Evolutionary conservation across 2,113 vertebrate genomes (phyloP).

Genomic region (Eolophus roseicapilla): DNA sequence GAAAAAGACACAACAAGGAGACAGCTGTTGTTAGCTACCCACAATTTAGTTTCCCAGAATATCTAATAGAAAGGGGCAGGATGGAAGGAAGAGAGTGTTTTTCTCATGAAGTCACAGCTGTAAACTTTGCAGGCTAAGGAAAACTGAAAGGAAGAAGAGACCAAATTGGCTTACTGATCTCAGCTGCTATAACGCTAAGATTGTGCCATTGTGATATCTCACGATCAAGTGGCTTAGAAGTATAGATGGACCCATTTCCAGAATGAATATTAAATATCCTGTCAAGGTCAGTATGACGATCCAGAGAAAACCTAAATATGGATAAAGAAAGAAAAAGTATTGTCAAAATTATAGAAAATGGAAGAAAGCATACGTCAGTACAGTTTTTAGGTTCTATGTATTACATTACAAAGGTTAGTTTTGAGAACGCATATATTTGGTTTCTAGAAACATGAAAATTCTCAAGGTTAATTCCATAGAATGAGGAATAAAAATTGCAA

Average conservation of each 20-base stretch:
- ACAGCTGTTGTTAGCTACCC: neutral
- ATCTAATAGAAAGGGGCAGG: neutral
- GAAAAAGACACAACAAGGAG: neutral
- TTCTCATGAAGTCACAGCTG: neutral
- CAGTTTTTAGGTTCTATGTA: neutral
- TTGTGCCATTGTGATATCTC: constrained; percentile 84
- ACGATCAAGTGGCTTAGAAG: constrained; percentile 81
- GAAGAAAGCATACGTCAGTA: neutral
- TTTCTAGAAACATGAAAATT: neutral
- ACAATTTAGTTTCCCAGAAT: neutral
- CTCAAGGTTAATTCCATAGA: neutral
- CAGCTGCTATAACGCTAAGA: constrained; percentile 82
- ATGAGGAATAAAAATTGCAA: neutral
- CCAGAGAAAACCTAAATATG: constrained; percentile 77
- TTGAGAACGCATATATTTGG: neutral
- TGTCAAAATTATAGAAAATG: neutral
- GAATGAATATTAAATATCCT: constrained; percentile 84
- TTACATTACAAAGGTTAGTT: neutral
- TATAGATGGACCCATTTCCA: constrained; percentile 83
- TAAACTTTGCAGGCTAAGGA: neutral
- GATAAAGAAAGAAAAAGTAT: neutral
- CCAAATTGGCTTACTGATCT: constrained; percentile 78
- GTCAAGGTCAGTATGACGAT: constrained; percentile 84
- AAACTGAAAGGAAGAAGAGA: neutral
- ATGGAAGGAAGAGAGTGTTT: neutral